Base-by-base conservation (phyloP, 2,888 invertebrate genomes). In the Ectemnius continuus region DNA sequence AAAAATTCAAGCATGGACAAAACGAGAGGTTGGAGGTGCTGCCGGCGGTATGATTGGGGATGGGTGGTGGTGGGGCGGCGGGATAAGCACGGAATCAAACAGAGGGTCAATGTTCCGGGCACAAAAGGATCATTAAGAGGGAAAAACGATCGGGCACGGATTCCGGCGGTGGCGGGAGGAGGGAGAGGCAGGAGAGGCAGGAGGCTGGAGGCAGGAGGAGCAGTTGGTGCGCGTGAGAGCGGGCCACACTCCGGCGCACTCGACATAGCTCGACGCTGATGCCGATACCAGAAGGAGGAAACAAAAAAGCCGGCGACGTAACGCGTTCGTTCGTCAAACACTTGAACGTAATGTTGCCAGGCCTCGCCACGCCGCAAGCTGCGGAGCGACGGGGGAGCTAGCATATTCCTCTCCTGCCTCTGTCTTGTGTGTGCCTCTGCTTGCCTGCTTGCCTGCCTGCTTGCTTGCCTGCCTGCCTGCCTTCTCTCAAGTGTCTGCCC, bases 261-360 rank as follows among this genome's bases (percentile, higher is more conserved):
- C 88, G 88, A 88, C 88, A 88, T 88, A 87, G 85, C 88, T 88
- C 85, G 86, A 83, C 86, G 88, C 85, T 86, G 86, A 86, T 87
- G 88, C 84, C 86, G 84, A 87, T 85, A 87, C 85, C 86, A 88
- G 88, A 88, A 83, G 85, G 83, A 84, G 84, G 86, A 84, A 88
- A 87, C 84, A 87, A 88, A 88, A 86, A 87, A 87, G 80, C 81
- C 73, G 85, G 81, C 85, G 84, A 87, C 85, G 86, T 85, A 88
- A 88, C 87, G 86, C 86, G 85, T 86, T 81, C 86, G 87, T 88
- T 88, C 88, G 88, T 89, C 88, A 89, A 89, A 89, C 89, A 89
- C 89, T 89, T 86, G 88, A 89, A 87, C 84, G 87, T 89, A 88
- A 89, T 87, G 89, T 88, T 89, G 87, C 89, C 87, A 87, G 87